These are phyloP conservation scores for Turritopsis rubra DNA, from an alignment of 30 jellyfish, hydroid and myxozoan species.

Conservation along the genomic window DNA sequence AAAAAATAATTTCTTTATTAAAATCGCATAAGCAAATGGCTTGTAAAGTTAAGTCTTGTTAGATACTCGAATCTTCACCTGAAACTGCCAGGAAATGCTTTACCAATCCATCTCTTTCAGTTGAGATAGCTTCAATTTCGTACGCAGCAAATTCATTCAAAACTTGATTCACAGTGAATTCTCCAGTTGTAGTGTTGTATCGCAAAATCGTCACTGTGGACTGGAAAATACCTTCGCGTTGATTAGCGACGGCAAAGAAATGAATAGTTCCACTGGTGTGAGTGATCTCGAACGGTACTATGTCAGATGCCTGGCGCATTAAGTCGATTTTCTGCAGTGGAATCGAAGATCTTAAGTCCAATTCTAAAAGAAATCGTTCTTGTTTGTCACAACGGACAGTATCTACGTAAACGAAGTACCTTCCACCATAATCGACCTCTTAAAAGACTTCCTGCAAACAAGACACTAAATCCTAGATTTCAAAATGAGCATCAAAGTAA, in stretches of 20 bases:
- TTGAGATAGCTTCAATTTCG: constrained; percentile 42
- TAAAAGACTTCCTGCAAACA: not conserved
- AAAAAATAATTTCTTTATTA: not conserved
- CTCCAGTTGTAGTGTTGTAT: constrained; percentile 19
- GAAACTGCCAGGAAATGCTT: constrained; percentile 25
- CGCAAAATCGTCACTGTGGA: constrained; percentile 51
- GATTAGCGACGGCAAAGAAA: constrained; percentile 24
- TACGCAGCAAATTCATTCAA: constrained; percentile 36
- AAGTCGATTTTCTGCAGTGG: not conserved
- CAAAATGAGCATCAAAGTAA: too few species aligned
- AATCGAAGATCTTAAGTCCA: constrained; percentile 3
- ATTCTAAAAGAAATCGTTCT: constrained; percentile 7
- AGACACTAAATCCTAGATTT: too few species aligned
- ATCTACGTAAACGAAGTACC: too few species aligned
- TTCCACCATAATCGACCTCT: too few species aligned
- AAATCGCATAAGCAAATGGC: not conserved
- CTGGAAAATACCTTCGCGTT: not conserved
- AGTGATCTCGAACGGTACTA: constrained; percentile 10
- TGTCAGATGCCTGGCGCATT: constrained; percentile 7
- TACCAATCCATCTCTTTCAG: not conserved
- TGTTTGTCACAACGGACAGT: not conserved
- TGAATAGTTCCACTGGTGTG: not conserved
- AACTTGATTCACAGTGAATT: constrained; percentile 23
- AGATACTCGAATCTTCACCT: not conserved
- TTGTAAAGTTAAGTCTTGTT: too few species aligned